Conservation (phyloP, 2,797 vertebrate species). For the Astyanax mexicanus region DNA sequence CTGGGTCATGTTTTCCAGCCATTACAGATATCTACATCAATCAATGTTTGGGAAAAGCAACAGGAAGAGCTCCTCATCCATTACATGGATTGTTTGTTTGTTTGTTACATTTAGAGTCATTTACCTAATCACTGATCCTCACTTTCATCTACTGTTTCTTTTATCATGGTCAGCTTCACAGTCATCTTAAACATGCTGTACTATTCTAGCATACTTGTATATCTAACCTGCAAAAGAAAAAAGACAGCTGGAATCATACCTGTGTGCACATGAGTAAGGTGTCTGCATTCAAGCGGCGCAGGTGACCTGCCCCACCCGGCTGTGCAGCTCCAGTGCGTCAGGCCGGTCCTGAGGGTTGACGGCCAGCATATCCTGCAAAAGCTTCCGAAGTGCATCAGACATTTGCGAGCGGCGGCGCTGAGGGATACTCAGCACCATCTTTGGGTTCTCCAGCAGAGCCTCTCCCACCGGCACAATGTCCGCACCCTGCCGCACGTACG, state of each 20-base stretch:
- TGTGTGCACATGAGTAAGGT: slow-evolving; percentile 39
- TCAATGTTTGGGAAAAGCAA: no score
- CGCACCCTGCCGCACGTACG: slow-evolving; percentile 89
- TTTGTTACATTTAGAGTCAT: no score
- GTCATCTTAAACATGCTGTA: no score
- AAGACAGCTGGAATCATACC: slow-evolving; percentile 16
- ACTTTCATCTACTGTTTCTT: no score
- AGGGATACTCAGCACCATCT: slow-evolving; percentile 96
- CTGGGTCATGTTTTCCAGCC: no score
- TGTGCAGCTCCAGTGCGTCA: slow-evolving; percentile 91
- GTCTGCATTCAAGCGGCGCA: slow-evolving; percentile 83
- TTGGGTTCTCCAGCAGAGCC: slow-evolving; percentile 96
- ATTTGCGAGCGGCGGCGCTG: slow-evolving; percentile 93
- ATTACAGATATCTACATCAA: no score
- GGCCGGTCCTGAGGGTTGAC: slow-evolving; percentile 96
- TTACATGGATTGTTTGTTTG: no score
- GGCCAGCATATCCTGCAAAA: slow-evolving; percentile 95
- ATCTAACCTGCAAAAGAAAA: neutral
- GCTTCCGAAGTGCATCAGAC: slow-evolving; percentile 90
- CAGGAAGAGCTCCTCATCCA: no score
- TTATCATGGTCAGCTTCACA: no score
- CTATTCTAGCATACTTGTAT: neutral
- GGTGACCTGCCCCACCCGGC: slow-evolving; percentile 90
- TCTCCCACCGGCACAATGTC: slow-evolving; percentile 96
- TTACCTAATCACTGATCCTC: no score